These are phyloP conservation scores for Eurytoma adleriae DNA, from an alignment of 2,888 invertebrate species.

Conservation along the genomic window DNA sequence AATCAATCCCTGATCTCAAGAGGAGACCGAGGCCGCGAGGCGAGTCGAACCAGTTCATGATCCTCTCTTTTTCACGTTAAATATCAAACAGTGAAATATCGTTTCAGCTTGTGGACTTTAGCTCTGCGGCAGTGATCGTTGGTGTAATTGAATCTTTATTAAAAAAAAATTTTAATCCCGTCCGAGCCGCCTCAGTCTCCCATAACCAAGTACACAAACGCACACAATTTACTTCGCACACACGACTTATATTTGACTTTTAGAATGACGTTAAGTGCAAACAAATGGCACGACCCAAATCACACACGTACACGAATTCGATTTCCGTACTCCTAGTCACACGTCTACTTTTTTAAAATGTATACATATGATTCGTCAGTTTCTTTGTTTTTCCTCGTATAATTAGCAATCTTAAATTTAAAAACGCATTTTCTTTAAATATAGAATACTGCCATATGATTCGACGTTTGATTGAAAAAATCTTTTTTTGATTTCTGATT, in stretches of 20 bases:
- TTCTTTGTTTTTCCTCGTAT: slow-evolving; percentile 12
- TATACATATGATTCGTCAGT: slow-evolving; percentile 30
- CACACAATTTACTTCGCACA: slow-evolving; percentile 38
- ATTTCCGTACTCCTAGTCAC: slow-evolving; percentile 31
- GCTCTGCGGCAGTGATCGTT: neutral
- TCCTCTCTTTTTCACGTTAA: too few species aligned
- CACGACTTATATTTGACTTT: slow-evolving; percentile 43
- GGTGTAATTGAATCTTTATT: neutral
- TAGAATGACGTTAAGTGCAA: slow-evolving; percentile 53
- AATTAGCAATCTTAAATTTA: slow-evolving; percentile 43
- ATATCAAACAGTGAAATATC: too few species aligned
- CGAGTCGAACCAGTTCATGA: too few species aligned
- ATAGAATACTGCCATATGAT: slow-evolving; percentile 47
- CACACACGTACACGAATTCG: slow-evolving; percentile 37
- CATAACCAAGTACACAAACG: slow-evolving; percentile 47
- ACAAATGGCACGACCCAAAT: slow-evolving; percentile 51
- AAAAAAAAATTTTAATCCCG: neutral
- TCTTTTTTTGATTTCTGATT: slow-evolving; percentile 27
- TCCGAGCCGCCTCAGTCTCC: neutral
- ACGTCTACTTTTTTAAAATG: slow-evolving; percentile 36
- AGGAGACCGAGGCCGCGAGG: too few species aligned
- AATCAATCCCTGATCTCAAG: slow-evolving; percentile 50
- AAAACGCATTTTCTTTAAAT: slow-evolving; percentile 14
- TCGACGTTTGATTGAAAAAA: slow-evolving; percentile 36
- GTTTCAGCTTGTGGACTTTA: too few species aligned